A percentile compares a stretch with the other conserved stretches of the same genome.
Evolutionary conservation across 2,888 invertebrate genomes (phyloP).

Genomic region (Cheilosia variabilis): DNA sequence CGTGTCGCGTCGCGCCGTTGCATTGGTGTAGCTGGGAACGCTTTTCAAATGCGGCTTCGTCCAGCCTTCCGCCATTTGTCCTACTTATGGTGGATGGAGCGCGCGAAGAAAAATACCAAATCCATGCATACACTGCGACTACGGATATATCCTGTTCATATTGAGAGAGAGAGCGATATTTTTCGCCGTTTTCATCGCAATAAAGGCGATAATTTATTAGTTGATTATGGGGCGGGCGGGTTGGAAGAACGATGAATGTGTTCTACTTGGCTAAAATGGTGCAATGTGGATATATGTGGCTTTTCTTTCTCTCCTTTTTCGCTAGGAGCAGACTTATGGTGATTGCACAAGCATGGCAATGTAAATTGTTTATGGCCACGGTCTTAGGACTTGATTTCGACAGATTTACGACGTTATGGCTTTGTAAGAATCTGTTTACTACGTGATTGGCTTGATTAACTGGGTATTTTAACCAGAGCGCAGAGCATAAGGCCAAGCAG

Average conservation of each 20-base stretch:
- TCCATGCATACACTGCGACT: conserved; percentile 22
- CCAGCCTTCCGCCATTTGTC: conserved; percentile 24
- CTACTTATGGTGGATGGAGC: conserved; percentile 47
- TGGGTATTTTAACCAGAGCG: conserved; percentile 23
- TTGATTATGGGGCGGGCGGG: conserved; percentile 59
- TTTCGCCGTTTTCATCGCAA: conserved; percentile 74
- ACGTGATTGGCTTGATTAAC: conserved; percentile 71
- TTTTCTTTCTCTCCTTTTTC: neutral
- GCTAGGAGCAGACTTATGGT: conserved; percentile 56
- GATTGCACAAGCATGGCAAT: conserved; percentile 66
- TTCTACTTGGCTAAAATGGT: conserved; percentile 35
- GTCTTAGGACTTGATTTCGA: conserved; percentile 68
- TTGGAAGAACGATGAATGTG: conserved; percentile 37
- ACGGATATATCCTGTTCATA: conserved; percentile 43
- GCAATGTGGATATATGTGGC: conserved; percentile 31
- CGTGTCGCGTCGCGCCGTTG: conserved; percentile 28
- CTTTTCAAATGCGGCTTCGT: conserved; percentile 32
- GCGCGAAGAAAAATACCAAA: conserved; percentile 36
- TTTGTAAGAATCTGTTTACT: conserved; percentile 62
- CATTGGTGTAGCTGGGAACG: conserved; percentile 43
- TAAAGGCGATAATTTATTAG: conserved; percentile 75
- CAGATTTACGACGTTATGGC: conserved; percentile 69
- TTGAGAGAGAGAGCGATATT: conserved; percentile 57
- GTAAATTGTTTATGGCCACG: conserved; percentile 66
- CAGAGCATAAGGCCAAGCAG: neutral